These are phyloP conservation scores for Ypsolopha sequella DNA, from an alignment of 2,888 invertebrate genomes.

Conservation along the genomic window DNA sequence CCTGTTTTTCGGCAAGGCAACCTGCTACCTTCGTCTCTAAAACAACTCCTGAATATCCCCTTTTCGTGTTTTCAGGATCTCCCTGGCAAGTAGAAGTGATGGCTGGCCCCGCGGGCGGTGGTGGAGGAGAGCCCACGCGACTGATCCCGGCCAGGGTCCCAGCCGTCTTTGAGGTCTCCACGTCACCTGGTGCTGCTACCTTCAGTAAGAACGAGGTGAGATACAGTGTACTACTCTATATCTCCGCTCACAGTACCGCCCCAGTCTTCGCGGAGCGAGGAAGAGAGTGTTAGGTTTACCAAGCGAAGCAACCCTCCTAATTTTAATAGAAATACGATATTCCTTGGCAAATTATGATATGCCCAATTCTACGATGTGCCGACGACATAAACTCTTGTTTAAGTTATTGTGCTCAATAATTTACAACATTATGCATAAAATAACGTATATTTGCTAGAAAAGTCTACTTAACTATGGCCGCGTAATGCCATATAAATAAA, in stretches of 20 bases:
- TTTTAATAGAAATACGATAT: too few relatives aligned
- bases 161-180: conserved; percentile 90
- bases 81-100: conserved; percentile 95
- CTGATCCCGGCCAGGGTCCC: conserved; percentile 91
- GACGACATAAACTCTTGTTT: too few relatives aligned
- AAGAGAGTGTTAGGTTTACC: too few relatives aligned
- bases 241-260: background rate
- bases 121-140: conserved; percentile 89
- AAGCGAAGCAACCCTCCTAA: too few relatives aligned
- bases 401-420: too few relatives aligned
- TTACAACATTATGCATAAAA: too few relatives aligned
- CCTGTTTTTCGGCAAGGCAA: background rate
- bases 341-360: too few relatives aligned
- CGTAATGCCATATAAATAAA: too few relatives aligned
- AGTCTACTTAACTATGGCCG: too few relatives aligned
- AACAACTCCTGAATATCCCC: background rate
- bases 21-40: background rate
- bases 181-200: conserved; percentile 61
- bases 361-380: too few relatives aligned
- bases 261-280: too few relatives aligned
- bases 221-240: background rate
- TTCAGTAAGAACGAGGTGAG: conserved; percentile 58
- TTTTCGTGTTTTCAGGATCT: conserved; percentile 74
- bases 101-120: conserved; percentile 77
- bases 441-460: too few relatives aligned